Base-by-base conservation (phyloP, 2,888 invertebrate species). In the Zonitis immaculata region DNA sequence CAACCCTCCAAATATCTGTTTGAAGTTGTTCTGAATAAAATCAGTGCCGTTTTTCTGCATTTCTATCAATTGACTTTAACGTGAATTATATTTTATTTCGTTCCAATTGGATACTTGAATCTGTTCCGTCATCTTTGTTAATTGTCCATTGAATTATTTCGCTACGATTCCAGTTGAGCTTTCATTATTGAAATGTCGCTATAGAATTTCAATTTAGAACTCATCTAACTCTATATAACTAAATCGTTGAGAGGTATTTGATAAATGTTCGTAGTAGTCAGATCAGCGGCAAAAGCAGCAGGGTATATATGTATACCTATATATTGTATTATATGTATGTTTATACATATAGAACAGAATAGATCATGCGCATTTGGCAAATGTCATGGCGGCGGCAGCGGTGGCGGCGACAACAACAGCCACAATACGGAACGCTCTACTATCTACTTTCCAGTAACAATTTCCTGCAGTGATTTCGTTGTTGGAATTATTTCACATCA, bases 371-470 rank as follows among this genome's bases (percentile, higher is more conserved):
- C 77, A 75, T 74, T 74, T 73, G 47, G 75, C 74, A 71, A 70
- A 73, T 76, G 80, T 79, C 77, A 80, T 80, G 80, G 79, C 80
- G 35, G 35, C 73, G 49, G 76, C 74, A 71, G 76, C 74, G 71
- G 80, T 79, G 77, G 79, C 80, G 80, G 79, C 80, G 77, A n/a
- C n/a, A n/a, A n/a, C n/a, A n/a, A n/a, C n/a, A n/a, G 76, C 73
- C 73, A 72, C 77, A 78, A 79, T 76, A 79, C 79, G 76, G 78
- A 77, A 78, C 76, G 77, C 77, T 77, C 77, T 78, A 75, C 48
- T 51, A 55, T 47, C 51, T 55, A 55, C 51, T 55, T 55, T 55
- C 51, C 45, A 48, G 47, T 44, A 51, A 51, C 51, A 48, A 51
- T 51, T 52, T 52, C 56, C 49, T 30, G 56, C 56, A 78, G 78